Base-by-base conservation (phyloP, 2,888 invertebrate genomes). In the Nysson spinosus region DNA sequence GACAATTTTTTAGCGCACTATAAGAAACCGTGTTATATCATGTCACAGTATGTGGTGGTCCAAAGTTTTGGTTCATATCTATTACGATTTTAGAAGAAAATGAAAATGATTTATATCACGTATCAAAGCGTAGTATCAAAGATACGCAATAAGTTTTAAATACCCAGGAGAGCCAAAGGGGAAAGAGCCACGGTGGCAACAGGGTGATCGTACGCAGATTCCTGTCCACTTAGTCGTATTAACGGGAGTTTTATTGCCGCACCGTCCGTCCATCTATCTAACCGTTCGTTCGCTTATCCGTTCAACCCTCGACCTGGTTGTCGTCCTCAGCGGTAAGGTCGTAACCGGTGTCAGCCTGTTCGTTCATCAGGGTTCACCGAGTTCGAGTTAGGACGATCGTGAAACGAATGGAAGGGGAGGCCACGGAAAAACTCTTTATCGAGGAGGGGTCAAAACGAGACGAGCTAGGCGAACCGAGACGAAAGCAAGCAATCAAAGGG, bases 401-500 rank as follows among this genome's bases (percentile, higher is more conserved):
- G 39, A 17, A 19, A 4, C 30, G 50, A 7, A 39, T 32, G 39
- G 43, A 35, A 34, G 51, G 60, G 55, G 43, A 44, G 37, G 69
- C 42, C 37, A 57, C n/a, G n/a, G n/a, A n/a, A n/a, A 74, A 74
- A 69, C 75, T 72, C 69, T 78, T 75, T 69, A 69, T 51, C 44
- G 40, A 44, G 50, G 66, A 63, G 66, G 66, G 67, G 47, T 58
- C 44, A 39, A 22, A 20, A 32, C 28, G 43, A 43, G 43, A 32
- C 51, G 69, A 12, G 43, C 11, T 78, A 78, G 79, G 65, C 79
- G 77, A 74, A 80, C 75, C 80, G 82, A 73, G 77, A 84, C 86
- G 83, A 85, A 85, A 86, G 83, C 83, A 80, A 85, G 84, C 85
- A 87, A 86, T 87, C 87, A 87, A 87, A 87, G 87, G 77, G 87